Base-by-base conservation (phyloP, 2,113 vertebrate genomes). In the Gopherus flavomarginatus region DNA sequence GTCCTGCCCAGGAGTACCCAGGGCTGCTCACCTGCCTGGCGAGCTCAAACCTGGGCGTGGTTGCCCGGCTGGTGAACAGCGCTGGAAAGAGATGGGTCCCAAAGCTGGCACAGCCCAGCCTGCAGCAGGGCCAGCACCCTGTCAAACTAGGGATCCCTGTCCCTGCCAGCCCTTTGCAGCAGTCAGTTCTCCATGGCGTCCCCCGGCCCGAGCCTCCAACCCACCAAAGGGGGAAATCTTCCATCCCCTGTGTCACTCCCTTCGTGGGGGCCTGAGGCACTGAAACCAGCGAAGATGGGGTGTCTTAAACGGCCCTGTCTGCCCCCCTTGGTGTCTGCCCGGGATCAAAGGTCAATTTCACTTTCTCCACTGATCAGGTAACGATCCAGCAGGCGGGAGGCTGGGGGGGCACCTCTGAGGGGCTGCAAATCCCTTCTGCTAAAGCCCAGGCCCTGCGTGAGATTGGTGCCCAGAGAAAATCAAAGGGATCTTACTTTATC, bases 401-500 rank as follows among this genome's bases (percentile, higher is more conserved):
- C 59, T 35, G 62, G 14, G 35, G 29, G 31, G 31, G 16, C 13
- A 2, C 59, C 59, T 62, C 59, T 62, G 12, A 31, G 16, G 16
- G 62, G 31, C 62, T n/a, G 62, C n/a, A 69, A n/a, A 69, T 17
- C 35, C 62, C 62, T 6, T 17, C 42, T 11, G 11, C 57, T 80
- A 35, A 35, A n/a, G 62, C 31, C 62, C 35, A n/a, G 8, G 8
- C 35, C n/a, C 65, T 38, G 35, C 17, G 13, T 62, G 29, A 14
- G 59, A 14, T 31, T 8, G 4, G 65, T 4, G 9, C 65, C n/a
- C n/a, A 72, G 65, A 72, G 65, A 72, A n/a, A 22, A 72, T 72
- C 65, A n/a, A 21, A 21, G 65, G 65, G 75, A 47, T 88, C 98
- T 98, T 97, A 98, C 98, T 97, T 96, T 8, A 96, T 94, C 42